Conservation (phyloP, 1,140 invertebrate genomes). For the Ctenoplectra terminalis region DNA sequence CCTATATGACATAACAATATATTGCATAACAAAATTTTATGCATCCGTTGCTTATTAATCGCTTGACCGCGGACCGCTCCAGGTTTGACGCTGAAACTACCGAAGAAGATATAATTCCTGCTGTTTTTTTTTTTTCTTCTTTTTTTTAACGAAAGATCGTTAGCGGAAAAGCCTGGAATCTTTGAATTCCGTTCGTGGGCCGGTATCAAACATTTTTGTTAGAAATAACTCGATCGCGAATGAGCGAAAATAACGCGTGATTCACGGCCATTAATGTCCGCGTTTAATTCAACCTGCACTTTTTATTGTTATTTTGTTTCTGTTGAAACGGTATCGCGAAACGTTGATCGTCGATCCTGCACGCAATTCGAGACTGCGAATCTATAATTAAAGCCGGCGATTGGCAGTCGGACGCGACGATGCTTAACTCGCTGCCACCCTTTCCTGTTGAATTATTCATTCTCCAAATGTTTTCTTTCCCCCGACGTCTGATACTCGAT, state of each 20-base stretch:
- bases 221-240: not conserved
- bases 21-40: too few relatives aligned
- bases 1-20: too few relatives aligned
- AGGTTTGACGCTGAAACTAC: too few relatives aligned
- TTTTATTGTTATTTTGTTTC: conserved; percentile 2
- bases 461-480: not conserved
- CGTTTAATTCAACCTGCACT: not conserved
- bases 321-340: not conserved
- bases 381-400: conserved; percentile 11
- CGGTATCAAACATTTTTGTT: too few relatives aligned
- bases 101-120: too few relatives aligned
- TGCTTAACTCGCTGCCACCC: not conserved
- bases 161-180: too few relatives aligned
- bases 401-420: not conserved
- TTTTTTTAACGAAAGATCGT: too few relatives aligned
- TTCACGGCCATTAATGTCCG: not conserved
- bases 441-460: conserved; percentile 23
- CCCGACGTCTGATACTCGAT: not conserved
- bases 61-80: too few relatives aligned
- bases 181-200: not conserved
- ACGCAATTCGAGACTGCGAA: not conserved
- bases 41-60: too few relatives aligned
- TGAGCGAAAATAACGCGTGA: not conserved
- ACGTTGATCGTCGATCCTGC: not conserved
- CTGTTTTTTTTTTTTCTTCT: too few relatives aligned